Percentiles rank a stretch among this genome's conserved stretches.
phyloP scores from a whole-genome alignment of 1,140 invertebrate genomes.

The Nymphalis io region DNA sequence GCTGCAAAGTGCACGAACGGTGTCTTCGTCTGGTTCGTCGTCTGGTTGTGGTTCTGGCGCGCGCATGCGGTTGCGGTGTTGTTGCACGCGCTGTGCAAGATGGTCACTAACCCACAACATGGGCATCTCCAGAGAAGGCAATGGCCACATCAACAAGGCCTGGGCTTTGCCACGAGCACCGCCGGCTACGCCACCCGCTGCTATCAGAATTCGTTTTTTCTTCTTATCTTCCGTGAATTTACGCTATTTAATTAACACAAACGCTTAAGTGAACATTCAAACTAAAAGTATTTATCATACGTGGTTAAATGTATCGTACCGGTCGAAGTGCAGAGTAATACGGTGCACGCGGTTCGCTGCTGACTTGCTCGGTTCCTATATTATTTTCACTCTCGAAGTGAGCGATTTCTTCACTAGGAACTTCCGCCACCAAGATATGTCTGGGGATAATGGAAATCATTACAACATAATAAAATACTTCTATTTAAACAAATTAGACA shows the following conservation, averaged over 20 bases:
- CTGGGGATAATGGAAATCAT: conserved; percentile 21
- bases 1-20: conserved; percentile 51
- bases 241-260: neutral
- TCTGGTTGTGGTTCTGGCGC: conserved; percentile 25
- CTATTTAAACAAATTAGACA: no score
- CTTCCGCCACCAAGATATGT: conserved; percentile 23
- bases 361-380: neutral
- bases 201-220: conserved; percentile 34
- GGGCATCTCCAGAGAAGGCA: conserved; percentile 40
- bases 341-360: conserved; percentile 20
- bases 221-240: neutral
- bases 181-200: conserved; percentile 39
- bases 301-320: neutral
- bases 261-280: no score
- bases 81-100: conserved; percentile 45
- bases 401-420: neutral
- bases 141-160: conserved; percentile 42
- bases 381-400: conserved; percentile 9
- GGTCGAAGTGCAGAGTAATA: conserved; percentile 27
- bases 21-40: conserved; percentile 39
- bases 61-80: conserved; percentile 34
- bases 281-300: no score
- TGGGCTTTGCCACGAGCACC: conserved; percentile 35
- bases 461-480: no score
- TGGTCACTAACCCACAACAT: conserved; percentile 36